A percentile compares a stretch with the other conserved stretches of the same genome.
Conservation (phyloP, 2,888 invertebrate species). For the Dugesia japonica region DNA sequence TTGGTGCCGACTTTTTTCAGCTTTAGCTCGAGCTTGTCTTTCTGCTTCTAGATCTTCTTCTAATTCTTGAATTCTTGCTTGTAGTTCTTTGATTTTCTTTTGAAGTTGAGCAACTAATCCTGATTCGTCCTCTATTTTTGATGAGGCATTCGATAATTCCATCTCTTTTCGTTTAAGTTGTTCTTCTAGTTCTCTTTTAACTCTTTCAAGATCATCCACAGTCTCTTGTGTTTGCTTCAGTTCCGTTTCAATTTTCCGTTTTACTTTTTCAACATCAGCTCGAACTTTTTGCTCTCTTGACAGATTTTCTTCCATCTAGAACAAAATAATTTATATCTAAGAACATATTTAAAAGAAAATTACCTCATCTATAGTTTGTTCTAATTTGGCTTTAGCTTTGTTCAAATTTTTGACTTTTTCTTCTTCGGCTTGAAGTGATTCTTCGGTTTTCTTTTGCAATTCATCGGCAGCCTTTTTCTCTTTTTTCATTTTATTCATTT, state of each 20-base stretch:
- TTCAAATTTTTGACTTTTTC: slow-evolving; percentile 70
- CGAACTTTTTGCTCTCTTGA: slow-evolving; percentile 97
- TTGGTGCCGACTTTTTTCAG: slow-evolving; percentile 35
- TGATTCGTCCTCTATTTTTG: slow-evolving; percentile 92
- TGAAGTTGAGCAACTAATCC: slow-evolving; percentile 85
- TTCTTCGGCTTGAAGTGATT: slow-evolving; percentile 36
- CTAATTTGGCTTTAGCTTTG: slow-evolving; percentile 90
- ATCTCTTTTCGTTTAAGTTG: slow-evolving; percentile 66
- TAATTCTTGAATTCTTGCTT: slow-evolving; percentile 87
- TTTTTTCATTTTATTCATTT: slow-evolving; percentile 36
- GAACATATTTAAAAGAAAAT: neutral
- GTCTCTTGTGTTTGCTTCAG: slow-evolving; percentile 58
- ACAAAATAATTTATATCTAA: neutral
- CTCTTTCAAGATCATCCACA: slow-evolving; percentile 47
- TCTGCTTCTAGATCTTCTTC: slow-evolving; percentile 99
- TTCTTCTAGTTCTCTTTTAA: slow-evolving; percentile 46
- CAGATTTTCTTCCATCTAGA: slow-evolving; percentile 73
- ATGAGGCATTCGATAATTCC: slow-evolving; percentile 81
- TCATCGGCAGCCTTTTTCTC: slow-evolving; percentile 37
- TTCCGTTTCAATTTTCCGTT: slow-evolving; percentile 96
- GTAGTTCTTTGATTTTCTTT: slow-evolving; percentile 98
- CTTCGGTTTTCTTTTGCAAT: slow-evolving; percentile 35
- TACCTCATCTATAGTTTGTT: slow-evolving; percentile 72
- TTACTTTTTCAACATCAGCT: slow-evolving; percentile 88
- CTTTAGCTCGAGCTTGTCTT: slow-evolving; percentile 82